Conservation (phyloP, 1,140 invertebrate species). For the Anthonomus grandis region DNA sequence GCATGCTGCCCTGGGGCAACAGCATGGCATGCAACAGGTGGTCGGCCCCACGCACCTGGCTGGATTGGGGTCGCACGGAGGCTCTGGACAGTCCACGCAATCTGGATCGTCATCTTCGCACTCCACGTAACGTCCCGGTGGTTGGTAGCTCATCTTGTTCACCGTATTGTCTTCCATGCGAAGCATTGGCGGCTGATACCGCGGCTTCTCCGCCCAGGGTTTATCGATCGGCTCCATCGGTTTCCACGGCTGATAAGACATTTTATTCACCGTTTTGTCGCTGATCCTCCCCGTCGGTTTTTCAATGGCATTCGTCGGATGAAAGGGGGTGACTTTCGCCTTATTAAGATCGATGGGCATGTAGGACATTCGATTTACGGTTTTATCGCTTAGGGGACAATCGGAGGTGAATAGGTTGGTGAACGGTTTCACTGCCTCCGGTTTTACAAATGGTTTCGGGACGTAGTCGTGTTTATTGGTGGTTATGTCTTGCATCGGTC, state of each 20-base stretch:
- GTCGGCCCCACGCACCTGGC: slow-evolving; percentile 11
- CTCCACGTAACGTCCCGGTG: slow-evolving; percentile 51
- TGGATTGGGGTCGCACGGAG: slow-evolving; percentile 26
- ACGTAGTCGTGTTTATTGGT: slow-evolving; percentile 71
- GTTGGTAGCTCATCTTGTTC: slow-evolving; percentile 50
- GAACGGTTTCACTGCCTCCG: slow-evolving; percentile 47
- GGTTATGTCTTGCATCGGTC: slow-evolving; percentile 67
- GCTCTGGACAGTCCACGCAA: slow-evolving; percentile 42
- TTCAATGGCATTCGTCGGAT: slow-evolving; percentile 49
- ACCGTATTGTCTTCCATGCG: slow-evolving; percentile 51
- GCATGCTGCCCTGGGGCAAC: slow-evolving; percentile 43
- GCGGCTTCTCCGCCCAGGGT: slow-evolving; percentile 49
- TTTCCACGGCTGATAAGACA: slow-evolving; percentile 54
- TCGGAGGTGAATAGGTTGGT: slow-evolving; percentile 49
- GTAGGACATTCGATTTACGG: slow-evolving; percentile 55
- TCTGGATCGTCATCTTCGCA: slow-evolving; percentile 45
- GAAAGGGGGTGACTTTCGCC: slow-evolving; percentile 48
- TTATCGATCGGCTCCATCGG: slow-evolving; percentile 44
- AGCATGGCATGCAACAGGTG: slow-evolving; percentile 36
- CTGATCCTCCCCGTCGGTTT: slow-evolving; percentile 56
- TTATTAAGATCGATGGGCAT: slow-evolving; percentile 51
- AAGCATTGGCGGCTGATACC: slow-evolving; percentile 46
- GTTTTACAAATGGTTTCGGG: slow-evolving; percentile 56
- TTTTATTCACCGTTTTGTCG: slow-evolving; percentile 57
- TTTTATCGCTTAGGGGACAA: slow-evolving; percentile 50